phyloP scores from a whole-genome alignment of 2,113 vertebrate species.

The Saimiri boliviensis region DNA sequence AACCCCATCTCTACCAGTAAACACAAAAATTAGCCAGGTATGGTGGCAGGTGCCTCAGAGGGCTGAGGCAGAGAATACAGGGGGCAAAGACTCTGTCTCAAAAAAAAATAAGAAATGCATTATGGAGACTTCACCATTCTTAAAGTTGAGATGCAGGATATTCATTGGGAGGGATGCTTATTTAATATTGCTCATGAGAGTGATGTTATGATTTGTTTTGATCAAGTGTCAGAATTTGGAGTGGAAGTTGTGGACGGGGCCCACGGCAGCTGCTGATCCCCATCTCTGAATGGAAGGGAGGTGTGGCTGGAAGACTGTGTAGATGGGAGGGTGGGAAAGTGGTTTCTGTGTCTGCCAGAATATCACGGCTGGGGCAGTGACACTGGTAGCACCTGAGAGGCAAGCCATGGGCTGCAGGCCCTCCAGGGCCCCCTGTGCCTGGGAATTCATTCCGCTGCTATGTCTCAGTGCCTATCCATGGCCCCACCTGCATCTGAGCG shows the following conservation, averaged over 20 bases:
- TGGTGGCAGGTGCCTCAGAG: too few species aligned
- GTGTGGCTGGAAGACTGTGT: background rate
- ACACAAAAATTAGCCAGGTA: too few species aligned
- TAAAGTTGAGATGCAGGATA: background rate
- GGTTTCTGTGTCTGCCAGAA: background rate
- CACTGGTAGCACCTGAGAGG: background rate
- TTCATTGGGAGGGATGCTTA: background rate
- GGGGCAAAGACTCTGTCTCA: too few species aligned
- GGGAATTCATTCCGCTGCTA: background rate
- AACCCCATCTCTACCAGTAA: too few species aligned
- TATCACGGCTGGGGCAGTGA: background rate
- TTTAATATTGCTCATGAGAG: background rate
- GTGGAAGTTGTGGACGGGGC: background rate
- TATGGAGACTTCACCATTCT: background rate
- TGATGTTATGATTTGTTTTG: background rate
- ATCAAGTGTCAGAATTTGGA: background rate
- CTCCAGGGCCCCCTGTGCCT: background rate
- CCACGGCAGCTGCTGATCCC: background rate
- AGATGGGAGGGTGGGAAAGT: too few species aligned
- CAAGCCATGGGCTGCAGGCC: accelerated
- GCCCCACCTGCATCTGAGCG: background rate
- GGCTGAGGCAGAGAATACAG: too few species aligned
- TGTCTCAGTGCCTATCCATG: background rate
- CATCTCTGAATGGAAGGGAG: background rate
- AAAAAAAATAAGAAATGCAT: background rate